Evolutionary conservation across 2,113 vertebrate species (phyloP).

Genomic region (Galemys pyrenaicus): DNA sequence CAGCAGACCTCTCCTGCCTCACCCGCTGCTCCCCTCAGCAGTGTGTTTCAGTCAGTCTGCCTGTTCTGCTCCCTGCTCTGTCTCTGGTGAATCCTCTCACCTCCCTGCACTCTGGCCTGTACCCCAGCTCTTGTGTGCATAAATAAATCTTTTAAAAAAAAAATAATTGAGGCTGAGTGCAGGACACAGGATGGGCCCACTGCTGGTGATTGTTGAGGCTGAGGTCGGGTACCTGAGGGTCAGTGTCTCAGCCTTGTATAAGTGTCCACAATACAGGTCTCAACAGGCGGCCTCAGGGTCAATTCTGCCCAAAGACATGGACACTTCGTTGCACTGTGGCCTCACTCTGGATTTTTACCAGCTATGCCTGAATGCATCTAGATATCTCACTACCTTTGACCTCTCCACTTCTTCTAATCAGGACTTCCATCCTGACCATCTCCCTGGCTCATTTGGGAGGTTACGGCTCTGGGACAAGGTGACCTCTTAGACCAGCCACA

Average conservation of each 20-base stretch:
- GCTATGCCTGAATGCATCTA: rapidly evolving
- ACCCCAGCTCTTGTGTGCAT: no score
- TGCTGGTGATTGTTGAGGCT: background rate
- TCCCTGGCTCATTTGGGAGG: background rate
- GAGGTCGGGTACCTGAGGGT: background rate
- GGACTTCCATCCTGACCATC: background rate
- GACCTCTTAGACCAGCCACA: background rate
- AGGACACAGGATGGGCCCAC: background rate
- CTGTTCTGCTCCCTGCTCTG: no score
- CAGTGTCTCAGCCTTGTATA: background rate
- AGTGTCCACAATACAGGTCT: background rate
- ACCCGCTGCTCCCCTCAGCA: no score
- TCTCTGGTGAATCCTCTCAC: no score
- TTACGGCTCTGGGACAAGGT: background rate
- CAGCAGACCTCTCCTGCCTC: no score
- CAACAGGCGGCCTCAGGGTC: background rate
- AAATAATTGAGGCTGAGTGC: background rate
- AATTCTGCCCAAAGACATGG: background rate
- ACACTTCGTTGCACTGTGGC: background rate
- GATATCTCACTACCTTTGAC: background rate
- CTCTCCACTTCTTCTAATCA: background rate
- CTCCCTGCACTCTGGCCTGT: no score
- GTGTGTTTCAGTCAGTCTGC: no score
- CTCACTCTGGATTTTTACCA: background rate
- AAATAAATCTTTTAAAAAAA: no score